Conservation (phyloP, 2,888 invertebrate species). For the Resseliella maxima region DNA sequence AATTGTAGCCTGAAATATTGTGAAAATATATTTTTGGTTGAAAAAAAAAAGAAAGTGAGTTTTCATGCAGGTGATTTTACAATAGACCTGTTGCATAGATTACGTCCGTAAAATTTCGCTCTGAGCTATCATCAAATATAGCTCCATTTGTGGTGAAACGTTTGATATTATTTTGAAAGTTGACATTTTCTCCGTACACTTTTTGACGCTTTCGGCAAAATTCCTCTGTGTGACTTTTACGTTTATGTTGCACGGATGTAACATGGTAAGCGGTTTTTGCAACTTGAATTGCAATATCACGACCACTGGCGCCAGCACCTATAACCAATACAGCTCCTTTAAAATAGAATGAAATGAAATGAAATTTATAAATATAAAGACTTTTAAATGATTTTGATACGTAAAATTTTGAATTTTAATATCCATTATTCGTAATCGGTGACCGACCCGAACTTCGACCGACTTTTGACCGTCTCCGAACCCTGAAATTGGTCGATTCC, state of each 20-base stretch:
- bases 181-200: slow-evolving; percentile 70
- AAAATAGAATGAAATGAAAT: no score
- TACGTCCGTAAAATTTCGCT: slow-evolving; percentile 74
- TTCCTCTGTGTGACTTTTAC: slow-evolving; percentile 72
- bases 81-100: slow-evolving; percentile 86
- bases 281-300: slow-evolving; percentile 79
- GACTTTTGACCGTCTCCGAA: no score
- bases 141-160: slow-evolving; percentile 70
- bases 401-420: no score
- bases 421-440: no score
- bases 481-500: no score
- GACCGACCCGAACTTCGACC: no score
- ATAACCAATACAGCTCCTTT: slow-evolving; percentile 87
- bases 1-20: not conserved
- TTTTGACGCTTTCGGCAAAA: slow-evolving; percentile 61
- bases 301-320: slow-evolving; percentile 89
- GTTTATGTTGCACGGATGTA: slow-evolving; percentile 75
- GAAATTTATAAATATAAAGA: no score
- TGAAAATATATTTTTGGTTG: no score
- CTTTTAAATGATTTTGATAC: no score
- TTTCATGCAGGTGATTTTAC: no score
- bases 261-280: slow-evolving; percentile 74
- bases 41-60: not conserved
- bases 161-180: slow-evolving; percentile 74
- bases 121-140: slow-evolving; percentile 75